These are phyloP conservation scores for Norana najaformis DNA, from an alignment of 2,888 invertebrate genomes.

Conservation along the genomic window DNA sequence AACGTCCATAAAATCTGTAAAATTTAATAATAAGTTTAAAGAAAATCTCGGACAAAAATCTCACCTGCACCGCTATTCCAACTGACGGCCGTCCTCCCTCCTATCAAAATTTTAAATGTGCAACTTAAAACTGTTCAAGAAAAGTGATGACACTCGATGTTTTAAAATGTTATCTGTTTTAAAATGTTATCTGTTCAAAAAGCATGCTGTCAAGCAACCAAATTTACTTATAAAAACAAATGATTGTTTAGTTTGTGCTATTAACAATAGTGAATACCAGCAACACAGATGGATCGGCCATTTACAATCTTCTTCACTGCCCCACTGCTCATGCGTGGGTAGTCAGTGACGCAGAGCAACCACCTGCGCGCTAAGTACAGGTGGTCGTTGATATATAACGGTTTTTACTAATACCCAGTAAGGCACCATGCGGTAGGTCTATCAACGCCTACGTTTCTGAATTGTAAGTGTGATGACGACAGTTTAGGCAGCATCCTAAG, in stretches of 20 bases:
- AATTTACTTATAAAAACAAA: background rate
- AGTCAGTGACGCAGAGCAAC: background rate
- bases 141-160: background rate
- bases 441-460: too few relatives aligned
- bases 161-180: background rate
- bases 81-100: background rate
- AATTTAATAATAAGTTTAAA: background rate
- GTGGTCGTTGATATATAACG: too few relatives aligned
- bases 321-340: slow-evolving; percentile 13
- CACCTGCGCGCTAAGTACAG: background rate
- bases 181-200: background rate
- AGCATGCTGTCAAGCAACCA: background rate
- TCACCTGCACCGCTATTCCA: background rate
- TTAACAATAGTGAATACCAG: background rate
- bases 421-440: too few relatives aligned
- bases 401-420: too few relatives aligned
- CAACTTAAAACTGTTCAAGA: background rate
- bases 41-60: background rate
- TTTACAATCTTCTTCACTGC: background rate
- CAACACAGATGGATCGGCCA: background rate
- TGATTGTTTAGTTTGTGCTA: background rate
- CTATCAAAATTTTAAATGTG: background rate
- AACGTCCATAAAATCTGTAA: background rate
- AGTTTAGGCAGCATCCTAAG: too few relatives aligned
- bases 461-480: too few relatives aligned